These are phyloP conservation scores for Pygoscelis adeliae DNA, from an alignment of 2,113 vertebrate genomes.

Conservation along the genomic window DNA sequence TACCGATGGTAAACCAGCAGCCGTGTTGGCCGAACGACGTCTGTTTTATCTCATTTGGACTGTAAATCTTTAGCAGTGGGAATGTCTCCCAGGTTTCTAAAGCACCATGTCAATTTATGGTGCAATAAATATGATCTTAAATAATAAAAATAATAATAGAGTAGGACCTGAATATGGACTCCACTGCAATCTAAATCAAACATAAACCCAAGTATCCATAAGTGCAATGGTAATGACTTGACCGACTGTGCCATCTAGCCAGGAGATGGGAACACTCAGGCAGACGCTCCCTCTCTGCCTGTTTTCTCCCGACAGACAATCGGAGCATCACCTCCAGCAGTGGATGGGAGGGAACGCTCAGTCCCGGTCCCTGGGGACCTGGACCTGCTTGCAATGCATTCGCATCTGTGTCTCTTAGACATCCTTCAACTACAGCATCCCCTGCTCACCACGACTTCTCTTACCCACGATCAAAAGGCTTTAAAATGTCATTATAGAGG, in stretches of 20 bases:
- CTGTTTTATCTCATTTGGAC: neutral
- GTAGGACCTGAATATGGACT: neutral
- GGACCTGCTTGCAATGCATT: neutral
- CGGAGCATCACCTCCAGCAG: neutral
- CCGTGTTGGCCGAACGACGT: accelerated
- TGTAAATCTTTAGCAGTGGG: neutral
- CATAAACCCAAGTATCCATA: neutral
- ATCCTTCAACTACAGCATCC: neutral
- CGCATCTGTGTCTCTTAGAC: neutral
- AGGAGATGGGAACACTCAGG: neutral
- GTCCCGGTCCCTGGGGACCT: neutral
- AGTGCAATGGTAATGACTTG: neutral
- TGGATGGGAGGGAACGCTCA: neutral
- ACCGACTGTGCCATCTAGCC: neutral
- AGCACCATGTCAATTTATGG: neutral
- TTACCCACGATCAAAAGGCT: neutral
- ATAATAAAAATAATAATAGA: neutral
- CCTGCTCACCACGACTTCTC: neutral
- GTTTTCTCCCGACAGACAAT: neutral
- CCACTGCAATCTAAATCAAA: neutral
- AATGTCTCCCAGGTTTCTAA: neutral
- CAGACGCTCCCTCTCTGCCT: neutral
- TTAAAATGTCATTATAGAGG: neutral
- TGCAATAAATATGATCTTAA: neutral
- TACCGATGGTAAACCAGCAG: neutral